Base-by-base conservation (phyloP, 2,888 invertebrate genomes). In the Punctoribates punctum region DNA sequence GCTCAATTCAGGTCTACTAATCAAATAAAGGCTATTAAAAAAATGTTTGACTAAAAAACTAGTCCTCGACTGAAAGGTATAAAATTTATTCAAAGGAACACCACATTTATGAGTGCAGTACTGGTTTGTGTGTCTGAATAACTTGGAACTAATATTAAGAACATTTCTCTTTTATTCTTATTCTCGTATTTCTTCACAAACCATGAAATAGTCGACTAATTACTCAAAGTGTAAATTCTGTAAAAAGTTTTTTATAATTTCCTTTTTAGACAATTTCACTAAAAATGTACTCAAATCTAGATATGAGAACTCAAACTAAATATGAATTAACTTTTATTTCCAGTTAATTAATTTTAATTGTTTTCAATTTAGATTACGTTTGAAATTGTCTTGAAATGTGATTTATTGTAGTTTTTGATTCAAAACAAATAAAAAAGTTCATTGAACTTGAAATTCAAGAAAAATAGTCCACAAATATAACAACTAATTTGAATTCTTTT, bases 171-270 rank as follows among this genome's bases (percentile, higher is more conserved):
- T 27, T 27, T 60, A 29, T 34, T 51, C 3, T 27, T 25, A n/a
- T 67, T 67, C 29, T 67, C 17, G 34, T n/a, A 23, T 70, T 20
- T 70, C 46, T 46, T 46, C 23, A 46, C 23, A 38, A 70, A 70
- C 70, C 70, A 46, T 70, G 70, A 70, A 70, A 70, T 70, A 34
- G 11, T 23, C 70, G 23, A 23, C 46, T 46, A 70, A 70, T 70
- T 70, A 70, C 23, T 70, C 1, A 4, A 60, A 65, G 34, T 17
- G 27, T 51, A 51, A 4, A n/a, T 51, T 51, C n/a, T 8, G n/a
- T 13, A 51, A n/a, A n/a, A 51, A 51, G 13, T 3, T n/a, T 51
- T n/a, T 15, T n/a, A 8, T 51, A 51, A n/a, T 51, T 51, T 4
- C 60, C 27, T 27, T 60, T 60, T 54, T 54, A n/a, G 54, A 20